Evolutionary conservation across 2,797 vertebrate genomes (phyloP).

Genomic region (Cyprinella venusta): DNA sequence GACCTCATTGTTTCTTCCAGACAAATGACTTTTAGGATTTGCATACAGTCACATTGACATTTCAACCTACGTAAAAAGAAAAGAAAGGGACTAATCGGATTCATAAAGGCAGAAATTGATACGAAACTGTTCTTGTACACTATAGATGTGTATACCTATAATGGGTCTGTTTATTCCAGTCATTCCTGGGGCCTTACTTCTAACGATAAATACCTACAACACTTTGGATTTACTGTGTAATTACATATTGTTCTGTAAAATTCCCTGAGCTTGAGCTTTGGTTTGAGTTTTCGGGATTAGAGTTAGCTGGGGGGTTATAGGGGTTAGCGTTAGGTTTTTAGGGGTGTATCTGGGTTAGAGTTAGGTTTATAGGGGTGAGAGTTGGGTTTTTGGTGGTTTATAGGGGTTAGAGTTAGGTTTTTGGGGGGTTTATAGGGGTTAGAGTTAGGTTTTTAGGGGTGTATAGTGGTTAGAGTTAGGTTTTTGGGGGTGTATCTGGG

Average conservation of each 20-base stretch:
- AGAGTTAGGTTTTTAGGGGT: too few relatives aligned
- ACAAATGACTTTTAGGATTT: slow-evolving; percentile 41
- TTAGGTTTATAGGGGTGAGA: too few relatives aligned
- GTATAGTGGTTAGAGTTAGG: too few relatives aligned
- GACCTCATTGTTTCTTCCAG: slow-evolving; percentile 27
- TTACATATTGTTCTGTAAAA: neutral
- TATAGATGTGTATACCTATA: too few relatives aligned
- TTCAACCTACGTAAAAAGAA: neutral
- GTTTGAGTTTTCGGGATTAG: too few relatives aligned
- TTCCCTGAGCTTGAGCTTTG: neutral
- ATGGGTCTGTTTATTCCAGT: neutral
- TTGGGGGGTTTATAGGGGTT: too few relatives aligned
- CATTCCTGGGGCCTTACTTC: neutral
- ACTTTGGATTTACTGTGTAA: neutral
- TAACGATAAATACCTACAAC: neutral
- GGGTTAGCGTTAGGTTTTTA: too few relatives aligned
- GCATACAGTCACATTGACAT: neutral
- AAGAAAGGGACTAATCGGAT: neutral
- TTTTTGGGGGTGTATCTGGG: too few relatives aligned
- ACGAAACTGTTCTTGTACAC: neutral
- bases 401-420: too few relatives aligned
- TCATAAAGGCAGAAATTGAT: neutral
- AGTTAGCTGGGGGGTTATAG: too few relatives aligned
- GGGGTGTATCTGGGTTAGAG: too few relatives aligned
- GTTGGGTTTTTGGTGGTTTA: too few relatives aligned